Conservation (phyloP, 2,888 invertebrate genomes). For the Torymus auratus region DNA sequence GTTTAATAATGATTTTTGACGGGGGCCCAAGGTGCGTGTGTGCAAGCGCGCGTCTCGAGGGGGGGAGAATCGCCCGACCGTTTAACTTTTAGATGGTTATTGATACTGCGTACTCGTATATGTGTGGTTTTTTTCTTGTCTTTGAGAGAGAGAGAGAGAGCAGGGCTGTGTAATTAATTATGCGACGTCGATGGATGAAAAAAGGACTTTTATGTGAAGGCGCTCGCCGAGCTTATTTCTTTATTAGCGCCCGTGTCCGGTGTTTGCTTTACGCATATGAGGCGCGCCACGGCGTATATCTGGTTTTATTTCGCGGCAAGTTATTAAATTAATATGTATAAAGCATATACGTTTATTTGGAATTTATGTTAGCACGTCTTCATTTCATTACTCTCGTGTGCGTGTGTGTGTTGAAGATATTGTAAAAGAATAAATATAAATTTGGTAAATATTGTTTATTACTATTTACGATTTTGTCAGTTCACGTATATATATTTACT, state of each 20-base stretch:
- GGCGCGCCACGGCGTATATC: no score
- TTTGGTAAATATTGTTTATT: no score
- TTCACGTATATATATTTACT: no score
- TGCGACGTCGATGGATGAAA: slow-evolving; percentile 31
- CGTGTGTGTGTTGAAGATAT: no score
- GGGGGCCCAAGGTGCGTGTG: not conserved
- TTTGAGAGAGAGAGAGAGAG: not conserved
- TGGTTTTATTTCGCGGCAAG: not conserved
- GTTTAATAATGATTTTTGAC: slow-evolving; percentile 59
- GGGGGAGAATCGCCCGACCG: slow-evolving; percentile 39
- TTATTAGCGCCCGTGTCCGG: slow-evolving; percentile 38
- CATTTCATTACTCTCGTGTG: not conserved
- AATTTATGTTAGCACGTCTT: no score
- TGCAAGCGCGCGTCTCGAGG: slow-evolving; percentile 6
- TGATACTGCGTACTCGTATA: slow-evolving; percentile 37
- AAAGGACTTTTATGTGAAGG: not conserved
- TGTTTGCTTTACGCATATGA: slow-evolving; percentile 36
- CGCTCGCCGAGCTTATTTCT: slow-evolving; percentile 34
- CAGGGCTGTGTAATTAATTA: slow-evolving; percentile 44
- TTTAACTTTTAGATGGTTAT: slow-evolving; percentile 56
- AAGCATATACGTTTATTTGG: no score
- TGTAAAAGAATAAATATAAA: no score
- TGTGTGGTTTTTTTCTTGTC: not conserved
- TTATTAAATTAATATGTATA: no score
- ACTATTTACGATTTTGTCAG: no score